phyloP scores from a whole-genome alignment of 1,140 invertebrate species.

The Epicauta chinensis region DNA sequence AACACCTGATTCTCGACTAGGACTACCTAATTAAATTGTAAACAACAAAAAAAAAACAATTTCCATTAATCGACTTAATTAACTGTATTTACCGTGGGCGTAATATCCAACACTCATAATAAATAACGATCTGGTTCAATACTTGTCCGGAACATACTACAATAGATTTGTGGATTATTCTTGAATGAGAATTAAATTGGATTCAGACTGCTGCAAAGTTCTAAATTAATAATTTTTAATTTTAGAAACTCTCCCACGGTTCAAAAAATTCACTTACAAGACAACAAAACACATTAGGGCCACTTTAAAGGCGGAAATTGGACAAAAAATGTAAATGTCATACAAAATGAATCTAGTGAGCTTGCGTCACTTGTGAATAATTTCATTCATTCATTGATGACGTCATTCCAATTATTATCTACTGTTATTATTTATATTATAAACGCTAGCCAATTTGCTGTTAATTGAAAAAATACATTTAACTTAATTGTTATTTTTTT shows the following conservation, averaged over 20 bases:
- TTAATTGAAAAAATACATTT: no score
- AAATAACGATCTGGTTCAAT: not conserved
- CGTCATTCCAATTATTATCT: no score
- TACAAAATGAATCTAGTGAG: no score
- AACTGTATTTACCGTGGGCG: constrained; percentile 22
- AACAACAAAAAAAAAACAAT: constrained; percentile 8
- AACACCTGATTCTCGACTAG: constrained; percentile 37
- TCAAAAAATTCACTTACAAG: not conserved
- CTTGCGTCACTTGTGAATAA: no score
- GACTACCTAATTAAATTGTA: constrained; percentile 29
- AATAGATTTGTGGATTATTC: not conserved
- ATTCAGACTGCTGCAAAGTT: no score
- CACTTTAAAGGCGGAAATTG: not conserved
- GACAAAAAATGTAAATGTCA: no score
- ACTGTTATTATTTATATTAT: no score
- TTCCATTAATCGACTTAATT: not conserved
- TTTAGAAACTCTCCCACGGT: not conserved
- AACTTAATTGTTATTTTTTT: no score
- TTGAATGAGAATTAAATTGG: no score
- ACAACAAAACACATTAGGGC: not conserved
- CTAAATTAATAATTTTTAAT: not conserved
- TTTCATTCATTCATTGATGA: no score
- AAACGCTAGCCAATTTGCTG: no score
- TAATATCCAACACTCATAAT: constrained; percentile 29
- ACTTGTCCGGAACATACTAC: no score